Evolutionary conservation across 2,797 vertebrate species (phyloP).

Genomic region (Falco concolor): DNA sequence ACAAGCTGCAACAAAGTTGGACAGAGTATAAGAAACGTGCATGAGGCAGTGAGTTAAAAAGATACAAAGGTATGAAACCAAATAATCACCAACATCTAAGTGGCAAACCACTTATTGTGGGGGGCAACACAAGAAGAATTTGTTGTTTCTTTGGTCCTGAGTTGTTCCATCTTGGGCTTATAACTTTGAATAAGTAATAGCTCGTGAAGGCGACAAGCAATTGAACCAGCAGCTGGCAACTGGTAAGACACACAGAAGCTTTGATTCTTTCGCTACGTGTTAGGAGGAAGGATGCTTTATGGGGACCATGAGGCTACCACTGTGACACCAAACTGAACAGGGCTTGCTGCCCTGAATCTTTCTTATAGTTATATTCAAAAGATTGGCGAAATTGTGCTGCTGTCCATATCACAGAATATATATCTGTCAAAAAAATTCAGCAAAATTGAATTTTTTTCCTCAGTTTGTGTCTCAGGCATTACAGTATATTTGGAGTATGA

Average conservation of each 20-base stretch:
- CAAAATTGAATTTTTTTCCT: background rate
- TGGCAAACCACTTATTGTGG: background rate
- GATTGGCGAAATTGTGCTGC: background rate
- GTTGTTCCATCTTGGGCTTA: background rate
- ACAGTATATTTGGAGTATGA: background rate
- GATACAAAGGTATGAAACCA: background rate
- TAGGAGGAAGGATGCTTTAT: background rate
- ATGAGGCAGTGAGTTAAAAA: background rate
- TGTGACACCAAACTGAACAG: background rate
- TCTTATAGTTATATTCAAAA: background rate
- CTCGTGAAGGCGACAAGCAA: background rate
- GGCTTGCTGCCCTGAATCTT: background rate
- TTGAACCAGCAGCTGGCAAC: background rate
- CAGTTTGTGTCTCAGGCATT: background rate
- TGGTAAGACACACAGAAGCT: background rate
- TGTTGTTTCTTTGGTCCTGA: background rate
- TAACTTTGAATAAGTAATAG: background rate
- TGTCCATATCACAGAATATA: background rate
- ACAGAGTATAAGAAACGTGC: background rate
- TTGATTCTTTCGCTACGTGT: background rate
- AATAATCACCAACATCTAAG: background rate
- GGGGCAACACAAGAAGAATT: background rate
- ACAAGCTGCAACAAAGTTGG: constrained; percentile 12
- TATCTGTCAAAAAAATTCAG: background rate
- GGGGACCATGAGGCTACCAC: background rate